phyloP scores from a whole-genome alignment of 2,888 invertebrate species.

The Heteropelma amictum region DNA sequence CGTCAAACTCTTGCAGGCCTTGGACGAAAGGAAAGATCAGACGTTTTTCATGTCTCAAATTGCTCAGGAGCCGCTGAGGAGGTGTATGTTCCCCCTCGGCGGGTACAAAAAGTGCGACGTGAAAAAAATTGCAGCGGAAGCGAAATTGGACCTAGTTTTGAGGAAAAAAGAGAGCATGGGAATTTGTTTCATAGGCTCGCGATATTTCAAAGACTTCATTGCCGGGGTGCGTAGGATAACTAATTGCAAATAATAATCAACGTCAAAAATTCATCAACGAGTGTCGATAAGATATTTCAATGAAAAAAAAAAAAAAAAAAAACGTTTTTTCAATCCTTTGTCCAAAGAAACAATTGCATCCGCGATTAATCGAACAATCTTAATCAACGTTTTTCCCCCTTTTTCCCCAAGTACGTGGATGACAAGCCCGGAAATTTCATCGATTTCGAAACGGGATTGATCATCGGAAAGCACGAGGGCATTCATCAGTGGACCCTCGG shows the following conservation, averaged over 20 bases:
- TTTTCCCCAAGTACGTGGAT: slow-evolving; percentile 85
- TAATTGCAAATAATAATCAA: neutral
- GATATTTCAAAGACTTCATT: slow-evolving; percentile 93
- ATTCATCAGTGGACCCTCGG: slow-evolving; percentile 97
- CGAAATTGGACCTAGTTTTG: slow-evolving; percentile 84
- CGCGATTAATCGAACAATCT: slow-evolving; percentile 52
- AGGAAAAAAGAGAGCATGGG: slow-evolving; percentile 93
- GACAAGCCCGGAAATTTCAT: slow-evolving; percentile 89
- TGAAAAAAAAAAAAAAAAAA: slow-evolving; percentile 1
- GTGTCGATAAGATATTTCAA: too few relatives aligned
- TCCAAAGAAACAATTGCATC: too few relatives aligned
- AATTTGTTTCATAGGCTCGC: slow-evolving; percentile 97
- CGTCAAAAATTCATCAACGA: too few relatives aligned
- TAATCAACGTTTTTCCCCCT: neutral
- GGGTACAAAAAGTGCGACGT: slow-evolving; percentile 87
- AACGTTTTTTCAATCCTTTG: slow-evolving; percentile 72
- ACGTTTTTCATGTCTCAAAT: slow-evolving; percentile 96
- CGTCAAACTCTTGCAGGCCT: slow-evolving; percentile 85
- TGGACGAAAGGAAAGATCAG: slow-evolving; percentile 93
- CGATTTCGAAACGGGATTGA: slow-evolving; percentile 87
- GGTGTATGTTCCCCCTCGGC: slow-evolving; percentile 95
- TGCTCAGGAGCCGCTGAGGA: slow-evolving; percentile 85
- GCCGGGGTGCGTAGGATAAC: slow-evolving; percentile 82
- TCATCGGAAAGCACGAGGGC: slow-evolving; percentile 90
- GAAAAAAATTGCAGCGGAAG: slow-evolving; percentile 86